Conservation (phyloP, 1,140 invertebrate species). For the Lepidostoma basale region DNA sequence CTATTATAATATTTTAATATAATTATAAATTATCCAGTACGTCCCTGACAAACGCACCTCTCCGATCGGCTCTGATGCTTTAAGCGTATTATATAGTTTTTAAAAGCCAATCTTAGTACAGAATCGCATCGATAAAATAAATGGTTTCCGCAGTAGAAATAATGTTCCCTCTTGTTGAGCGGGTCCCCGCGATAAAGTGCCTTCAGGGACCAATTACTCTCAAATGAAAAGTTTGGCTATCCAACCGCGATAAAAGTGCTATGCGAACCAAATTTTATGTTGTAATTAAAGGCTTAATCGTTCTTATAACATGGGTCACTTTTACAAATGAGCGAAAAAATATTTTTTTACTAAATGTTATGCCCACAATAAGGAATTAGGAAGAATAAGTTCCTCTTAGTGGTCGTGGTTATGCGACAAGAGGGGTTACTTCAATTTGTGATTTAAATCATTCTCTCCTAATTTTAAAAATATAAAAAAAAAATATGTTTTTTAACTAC, state of each 20-base stretch:
- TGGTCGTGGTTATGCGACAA: too few relatives aligned
- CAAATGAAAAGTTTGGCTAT: slow-evolving; percentile 39
- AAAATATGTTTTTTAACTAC: too few relatives aligned
- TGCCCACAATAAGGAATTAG: too few relatives aligned
- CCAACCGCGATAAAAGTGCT: slow-evolving; percentile 21
- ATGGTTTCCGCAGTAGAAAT: slow-evolving; percentile 32
- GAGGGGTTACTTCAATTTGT: too few relatives aligned
- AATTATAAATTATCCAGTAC: too few relatives aligned
- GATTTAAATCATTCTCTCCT: too few relatives aligned
- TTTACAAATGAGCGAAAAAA: background rate
- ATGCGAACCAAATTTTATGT: slow-evolving; percentile 3
- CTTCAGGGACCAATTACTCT: slow-evolving; percentile 39
- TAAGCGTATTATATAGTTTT: slow-evolving; percentile 9
- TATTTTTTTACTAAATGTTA: too few relatives aligned
- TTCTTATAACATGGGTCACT: background rate
- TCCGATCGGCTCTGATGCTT: background rate
- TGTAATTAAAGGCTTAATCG: slow-evolving; percentile 16
- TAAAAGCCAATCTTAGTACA: slow-evolving; percentile 22
- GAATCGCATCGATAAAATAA: slow-evolving; percentile 40
- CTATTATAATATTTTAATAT: too few relatives aligned
- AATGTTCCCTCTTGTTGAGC: slow-evolving; percentile 31
- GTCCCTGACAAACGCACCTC: too few relatives aligned
- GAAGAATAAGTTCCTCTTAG: too few relatives aligned
- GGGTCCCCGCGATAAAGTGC: slow-evolving; percentile 34
- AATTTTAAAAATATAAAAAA: too few relatives aligned